These are phyloP conservation scores for Pelochelys cantorii DNA, from an alignment of 2,797 vertebrate genomes.

Conservation along the genomic window DNA sequence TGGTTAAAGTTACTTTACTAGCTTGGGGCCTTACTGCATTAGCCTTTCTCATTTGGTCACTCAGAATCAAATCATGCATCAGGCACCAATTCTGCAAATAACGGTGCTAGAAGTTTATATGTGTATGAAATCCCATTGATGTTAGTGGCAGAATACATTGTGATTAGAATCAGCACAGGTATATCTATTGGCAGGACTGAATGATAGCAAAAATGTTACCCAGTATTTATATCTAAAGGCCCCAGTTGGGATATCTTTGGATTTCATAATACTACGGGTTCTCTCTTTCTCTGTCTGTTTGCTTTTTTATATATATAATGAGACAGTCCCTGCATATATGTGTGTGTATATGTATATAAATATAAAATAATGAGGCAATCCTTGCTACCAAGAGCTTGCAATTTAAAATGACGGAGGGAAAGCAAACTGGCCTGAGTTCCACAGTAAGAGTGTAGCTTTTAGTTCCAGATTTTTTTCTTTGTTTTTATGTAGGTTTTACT, in stretches of 20 bases:
- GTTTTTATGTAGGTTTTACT: background rate
- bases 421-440: background rate
- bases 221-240: background rate
- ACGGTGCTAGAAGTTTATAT: background rate
- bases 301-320: too few species aligned
- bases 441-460: background rate
- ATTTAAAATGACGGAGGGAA: background rate
- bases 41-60: background rate
- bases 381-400: fast-evolving
- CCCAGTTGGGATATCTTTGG: background rate
- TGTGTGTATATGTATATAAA: background rate
- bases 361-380: background rate
- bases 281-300: too few species aligned
- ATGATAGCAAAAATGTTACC: background rate
- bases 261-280: background rate
- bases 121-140: background rate
- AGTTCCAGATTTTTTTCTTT: background rate
- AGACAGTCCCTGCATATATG: too few species aligned
- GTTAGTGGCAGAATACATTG: background rate
- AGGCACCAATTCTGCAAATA: background rate
- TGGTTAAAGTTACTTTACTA: background rate
- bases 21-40: background rate
- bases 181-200: background rate
- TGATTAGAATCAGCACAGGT: background rate
- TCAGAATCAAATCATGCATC: background rate